Conservation (phyloP, 2,113 vertebrate species). For the Piprites chloris region DNA sequence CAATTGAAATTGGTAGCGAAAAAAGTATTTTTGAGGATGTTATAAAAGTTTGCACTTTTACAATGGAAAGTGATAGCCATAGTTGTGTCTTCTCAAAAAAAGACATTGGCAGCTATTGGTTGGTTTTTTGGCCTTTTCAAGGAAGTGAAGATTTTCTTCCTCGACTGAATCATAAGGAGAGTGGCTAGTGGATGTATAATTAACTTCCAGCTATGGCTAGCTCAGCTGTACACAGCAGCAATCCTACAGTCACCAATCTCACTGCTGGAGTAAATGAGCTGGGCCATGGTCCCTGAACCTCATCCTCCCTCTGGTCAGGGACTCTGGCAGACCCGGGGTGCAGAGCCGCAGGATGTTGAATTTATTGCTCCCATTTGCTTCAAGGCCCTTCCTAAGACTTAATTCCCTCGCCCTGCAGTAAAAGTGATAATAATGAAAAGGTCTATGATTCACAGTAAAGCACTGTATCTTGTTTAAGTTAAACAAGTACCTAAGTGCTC, state of each 20-base stretch:
- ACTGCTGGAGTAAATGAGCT: slow-evolving; percentile 23
- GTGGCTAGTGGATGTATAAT: slow-evolving; percentile 34
- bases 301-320: not conserved
- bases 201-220: slow-evolving; percentile 7
- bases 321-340: not conserved
- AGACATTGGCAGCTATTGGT: not conserved
- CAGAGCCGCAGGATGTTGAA: not conserved
- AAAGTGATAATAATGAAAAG: slow-evolving; percentile 29
- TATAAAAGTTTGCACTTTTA: not conserved
- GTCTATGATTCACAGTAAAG: slow-evolving; percentile 22
- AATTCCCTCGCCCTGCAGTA: not conserved
- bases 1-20: not conserved
- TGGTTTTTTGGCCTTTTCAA: not conserved
- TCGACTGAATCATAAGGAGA: not conserved
- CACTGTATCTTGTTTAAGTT: slow-evolving; percentile 24
- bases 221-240: not conserved
- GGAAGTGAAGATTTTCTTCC: not conserved
- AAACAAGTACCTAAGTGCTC: slow-evolving; percentile 55
- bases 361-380: slow-evolving; percentile 4
- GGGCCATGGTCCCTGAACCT: not conserved
- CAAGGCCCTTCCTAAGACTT: not conserved
- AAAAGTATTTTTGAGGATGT: not conserved
- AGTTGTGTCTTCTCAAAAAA: not conserved
- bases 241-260: not conserved
- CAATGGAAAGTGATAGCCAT: not conserved